Base-by-base conservation (phyloP, 2,113 vertebrate genomes). In the Sminthopsis crassicaudata region DNA sequence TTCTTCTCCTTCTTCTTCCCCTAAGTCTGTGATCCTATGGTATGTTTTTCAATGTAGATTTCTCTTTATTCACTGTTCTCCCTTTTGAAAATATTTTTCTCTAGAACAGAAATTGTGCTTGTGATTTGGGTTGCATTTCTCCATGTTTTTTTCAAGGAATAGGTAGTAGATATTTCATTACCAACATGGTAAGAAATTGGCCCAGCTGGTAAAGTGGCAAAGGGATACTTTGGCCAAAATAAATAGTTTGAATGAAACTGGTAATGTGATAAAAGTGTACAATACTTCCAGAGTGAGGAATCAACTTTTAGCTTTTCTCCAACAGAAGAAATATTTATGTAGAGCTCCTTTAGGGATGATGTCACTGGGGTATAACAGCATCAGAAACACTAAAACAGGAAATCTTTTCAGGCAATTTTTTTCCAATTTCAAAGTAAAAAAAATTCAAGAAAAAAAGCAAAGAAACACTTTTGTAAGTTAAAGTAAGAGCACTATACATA, bases 381-480 rank as follows among this genome's bases (percentile, higher is more conserved):
- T 46, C 12, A 93, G 50, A 90, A 96, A 90, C 10, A 11, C 57
- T 89, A 91, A 93, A 54, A n/a, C 50, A 23, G 46, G 90, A 95
- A 52, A 50, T 0, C 12, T 60, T 97, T 92, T 93, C 8, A 92
- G 27, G 8, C 76, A 55, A 54, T 42, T 94, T 96, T 91, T 60
- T 67, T 27, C n/a, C 36, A 94, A 48, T 84, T 90, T 90, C 48
- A 92, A 95, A 94, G 67, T 84, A 84, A 84, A 76, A 57, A 42
- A 42, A 84, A 42, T 7, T 91, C 14, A 92, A 94, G 27, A 53
- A 36, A 90, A 93, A 53, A 92, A 97, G 93, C 55, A 95, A 92
- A 19, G 4, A 53, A 94, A 89, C 94, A n/a, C 93, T 88, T 91
- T 92, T 92, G 16, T 19, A 92, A 89, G 12, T 36, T 19, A 84